Evolutionary conservation across 2,888 invertebrate species (phyloP).

Genomic region (Plagiodera versicolora): DNA sequence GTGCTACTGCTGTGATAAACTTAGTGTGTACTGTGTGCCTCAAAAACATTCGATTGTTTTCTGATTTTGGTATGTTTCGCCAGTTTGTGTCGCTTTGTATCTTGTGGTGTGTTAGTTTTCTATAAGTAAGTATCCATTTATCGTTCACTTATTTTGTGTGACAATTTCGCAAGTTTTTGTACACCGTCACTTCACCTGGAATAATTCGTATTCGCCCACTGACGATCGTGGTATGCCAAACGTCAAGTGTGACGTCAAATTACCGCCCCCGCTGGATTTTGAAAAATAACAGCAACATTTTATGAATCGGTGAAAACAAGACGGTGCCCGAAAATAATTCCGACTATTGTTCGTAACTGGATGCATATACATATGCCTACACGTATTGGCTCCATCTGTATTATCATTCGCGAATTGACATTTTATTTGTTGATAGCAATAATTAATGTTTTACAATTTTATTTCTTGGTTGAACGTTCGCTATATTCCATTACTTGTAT

Average conservation of each 20-base stretch:
- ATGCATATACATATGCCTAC: no score
- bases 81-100: conserved; percentile 23
- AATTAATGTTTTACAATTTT: background rate
- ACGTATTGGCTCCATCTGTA: no score
- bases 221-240: conserved; percentile 47
- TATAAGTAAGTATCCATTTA: conserved; percentile 29
- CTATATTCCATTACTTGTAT: no score
- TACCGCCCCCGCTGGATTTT: conserved; percentile 43
- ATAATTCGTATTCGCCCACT: conserved; percentile 41
- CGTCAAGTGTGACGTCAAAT: conserved; percentile 49
- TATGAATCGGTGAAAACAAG: conserved; percentile 9
- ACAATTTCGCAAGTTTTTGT: conserved; percentile 7
- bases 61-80: conserved; percentile 30
- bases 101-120: conserved; percentile 26
- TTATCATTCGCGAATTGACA: no score
- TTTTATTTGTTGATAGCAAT: background rate
- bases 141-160: conserved; percentile 7
- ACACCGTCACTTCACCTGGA: background rate
- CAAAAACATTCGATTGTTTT: conserved; percentile 4
- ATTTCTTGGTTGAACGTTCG: background rate
- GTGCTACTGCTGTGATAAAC: background rate
- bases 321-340: background rate
- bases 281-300: conserved; percentile 37
- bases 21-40: conserved; percentile 4
- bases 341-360: background rate